These are phyloP conservation scores for Triplophysa tibetana DNA, from an alignment of 2,113 vertebrate species.

Conservation along the genomic window DNA sequence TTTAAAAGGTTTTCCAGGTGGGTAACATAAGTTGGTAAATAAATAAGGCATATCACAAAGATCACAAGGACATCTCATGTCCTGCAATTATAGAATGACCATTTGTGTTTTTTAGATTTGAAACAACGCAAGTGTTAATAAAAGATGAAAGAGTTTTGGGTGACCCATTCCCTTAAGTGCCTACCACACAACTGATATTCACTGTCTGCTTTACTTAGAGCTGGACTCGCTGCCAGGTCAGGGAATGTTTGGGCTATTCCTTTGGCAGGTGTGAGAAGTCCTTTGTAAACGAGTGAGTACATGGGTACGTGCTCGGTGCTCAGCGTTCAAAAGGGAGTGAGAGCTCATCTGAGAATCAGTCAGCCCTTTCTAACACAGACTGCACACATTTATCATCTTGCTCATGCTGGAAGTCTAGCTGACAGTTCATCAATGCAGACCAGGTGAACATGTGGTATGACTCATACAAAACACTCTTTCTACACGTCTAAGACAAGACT, in stretches of 20 bases:
- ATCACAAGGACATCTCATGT: too few species aligned
- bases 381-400: conserved; percentile 27
- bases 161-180: neutral
- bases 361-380: neutral
- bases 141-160: too few species aligned
- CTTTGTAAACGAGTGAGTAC: neutral
- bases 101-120: too few species aligned
- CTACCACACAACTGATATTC: neutral
- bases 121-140: too few species aligned
- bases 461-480: neutral
- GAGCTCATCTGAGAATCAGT: conserved; percentile 18
- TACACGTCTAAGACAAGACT: neutral
- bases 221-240: conserved; percentile 12
- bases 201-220: neutral
- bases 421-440: neutral
- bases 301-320: neutral
- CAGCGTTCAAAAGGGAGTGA: conserved; percentile 3
- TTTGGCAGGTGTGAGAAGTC: neutral
- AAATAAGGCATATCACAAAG: too few species aligned
- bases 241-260: neutral
- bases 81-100: too few species aligned
- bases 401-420: conserved; percentile 2
- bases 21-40: too few species aligned
- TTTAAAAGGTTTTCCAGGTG: too few species aligned
- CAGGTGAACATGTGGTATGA: conserved; percentile 2